Conservation (phyloP, 2,888 invertebrate species). For the Bruchidius siliquastri region DNA sequence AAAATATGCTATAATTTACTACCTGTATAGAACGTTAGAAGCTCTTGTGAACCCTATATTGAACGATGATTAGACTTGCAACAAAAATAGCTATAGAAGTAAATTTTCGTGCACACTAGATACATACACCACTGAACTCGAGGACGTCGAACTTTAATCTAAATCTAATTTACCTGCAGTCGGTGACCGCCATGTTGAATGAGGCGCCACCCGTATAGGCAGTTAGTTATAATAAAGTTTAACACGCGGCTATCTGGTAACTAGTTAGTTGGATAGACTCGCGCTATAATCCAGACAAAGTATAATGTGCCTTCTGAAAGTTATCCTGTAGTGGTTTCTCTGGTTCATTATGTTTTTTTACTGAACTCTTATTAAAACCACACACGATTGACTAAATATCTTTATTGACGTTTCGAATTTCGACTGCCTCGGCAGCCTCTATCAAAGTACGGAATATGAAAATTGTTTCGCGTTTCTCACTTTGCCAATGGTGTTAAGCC, state of each 20-base stretch:
- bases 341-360: no score
- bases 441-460: no score
- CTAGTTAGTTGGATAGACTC: background rate
- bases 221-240: background rate
- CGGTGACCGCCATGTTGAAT: background rate
- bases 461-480: no score
- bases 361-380: no score
- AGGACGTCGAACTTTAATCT: background rate
- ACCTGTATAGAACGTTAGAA: background rate
- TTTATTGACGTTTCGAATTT: no score
- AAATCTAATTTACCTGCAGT: background rate
- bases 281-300: no score
- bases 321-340: no score
- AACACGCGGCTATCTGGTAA: background rate
- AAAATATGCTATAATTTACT: background rate
- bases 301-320: no score
- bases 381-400: no score
- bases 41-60: background rate
- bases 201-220: background rate
- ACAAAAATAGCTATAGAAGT: background rate
- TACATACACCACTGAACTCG: background rate
- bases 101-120: background rate
- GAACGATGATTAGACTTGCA: background rate
- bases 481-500: no score
- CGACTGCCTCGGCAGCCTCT: no score